Evolutionary conservation across 1,140 invertebrate species (phyloP), one percentile per base, ranked within the genome.

Genomic region (Meloidogyne floridensis): DNA sequence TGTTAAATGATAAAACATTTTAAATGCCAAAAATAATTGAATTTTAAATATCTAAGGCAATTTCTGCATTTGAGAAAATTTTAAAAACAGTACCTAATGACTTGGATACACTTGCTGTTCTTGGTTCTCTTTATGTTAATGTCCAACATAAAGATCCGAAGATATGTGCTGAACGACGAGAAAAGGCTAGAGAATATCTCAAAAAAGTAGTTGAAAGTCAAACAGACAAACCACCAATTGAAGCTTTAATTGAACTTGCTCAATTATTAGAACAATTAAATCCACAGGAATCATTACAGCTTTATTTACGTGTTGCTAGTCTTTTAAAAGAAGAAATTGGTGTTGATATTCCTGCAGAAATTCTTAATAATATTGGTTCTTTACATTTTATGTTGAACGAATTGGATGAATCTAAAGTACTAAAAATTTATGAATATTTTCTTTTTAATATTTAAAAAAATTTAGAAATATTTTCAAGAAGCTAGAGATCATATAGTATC

Each of bases 51-150:
- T 81, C 91, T 75, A 86, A 97, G 95, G 97, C 97, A 2, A 95
- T 96, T 2, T 94, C 96, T 89, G 98, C 96, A 91, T 99, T 99
- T 91, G 97, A 99, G 91, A 98, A 97, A 92, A 96, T 99, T 6
- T 91, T 99, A 4, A 98, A 99, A 92, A 94, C 93, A 0, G 95
- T 98, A 90, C 96, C 97, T 0, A 95, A 95, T 5, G 99, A 99
- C 91, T 98, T 98, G 90, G 98, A 99, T 91, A 98, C 97, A 6
- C 97, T 99, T 95, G 98, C 99, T 91, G 98, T 99, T 84, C 92
- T 99, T 1, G 97, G 97, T 0, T 98, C 96, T 0, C 91, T 99
- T 0, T 99, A 99, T 91, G 96, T 96, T 0, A 95, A 84, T 69
- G 73, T 82, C 8, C 71, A 43, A 42, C 94, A 88, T 96, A 95